phyloP scores from a whole-genome alignment of 2,797 vertebrate species.

The Thaleichthys pacificus region DNA sequence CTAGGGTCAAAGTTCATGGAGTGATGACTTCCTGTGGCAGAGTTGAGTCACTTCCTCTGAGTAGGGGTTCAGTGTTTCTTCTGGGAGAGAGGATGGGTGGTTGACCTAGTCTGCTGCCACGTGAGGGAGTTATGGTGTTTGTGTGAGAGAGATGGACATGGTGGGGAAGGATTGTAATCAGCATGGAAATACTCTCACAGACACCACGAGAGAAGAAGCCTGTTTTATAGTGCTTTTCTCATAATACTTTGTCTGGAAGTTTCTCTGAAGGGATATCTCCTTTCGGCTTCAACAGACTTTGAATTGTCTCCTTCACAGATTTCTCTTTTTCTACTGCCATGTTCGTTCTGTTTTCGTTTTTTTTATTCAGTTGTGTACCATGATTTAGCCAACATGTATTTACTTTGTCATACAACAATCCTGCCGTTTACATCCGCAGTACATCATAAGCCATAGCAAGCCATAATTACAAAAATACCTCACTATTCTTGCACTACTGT shows the following conservation, averaged over 20 bases:
- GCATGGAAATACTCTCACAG: not conserved
- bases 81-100: not conserved
- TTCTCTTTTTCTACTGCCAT: constrained; percentile 36
- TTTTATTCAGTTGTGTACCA: not conserved
- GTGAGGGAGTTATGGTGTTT: no score
- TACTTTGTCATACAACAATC: not conserved
- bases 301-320: constrained; percentile 1
- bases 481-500: constrained; percentile 14
- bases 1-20: not conserved
- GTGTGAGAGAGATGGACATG: not conserved
- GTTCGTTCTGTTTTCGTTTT: constrained; percentile 5
- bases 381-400: not conserved
- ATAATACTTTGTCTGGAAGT: not conserved
- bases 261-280: not conserved
- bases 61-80: not conserved
- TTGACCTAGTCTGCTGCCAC: not conserved
- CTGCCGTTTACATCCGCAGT: constrained; percentile 3
- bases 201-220: not conserved
- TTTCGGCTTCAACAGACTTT: constrained; percentile 9
- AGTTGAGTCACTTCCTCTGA: not conserved
- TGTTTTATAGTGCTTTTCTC: not conserved
- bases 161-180: not conserved
- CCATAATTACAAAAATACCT: constrained; percentile 63
- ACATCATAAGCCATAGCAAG: constrained; percentile 31
- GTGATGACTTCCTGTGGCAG: not conserved